Evolutionary conservation across 2,113 vertebrate species (phyloP).

Genomic region (Labrus mixtus): DNA sequence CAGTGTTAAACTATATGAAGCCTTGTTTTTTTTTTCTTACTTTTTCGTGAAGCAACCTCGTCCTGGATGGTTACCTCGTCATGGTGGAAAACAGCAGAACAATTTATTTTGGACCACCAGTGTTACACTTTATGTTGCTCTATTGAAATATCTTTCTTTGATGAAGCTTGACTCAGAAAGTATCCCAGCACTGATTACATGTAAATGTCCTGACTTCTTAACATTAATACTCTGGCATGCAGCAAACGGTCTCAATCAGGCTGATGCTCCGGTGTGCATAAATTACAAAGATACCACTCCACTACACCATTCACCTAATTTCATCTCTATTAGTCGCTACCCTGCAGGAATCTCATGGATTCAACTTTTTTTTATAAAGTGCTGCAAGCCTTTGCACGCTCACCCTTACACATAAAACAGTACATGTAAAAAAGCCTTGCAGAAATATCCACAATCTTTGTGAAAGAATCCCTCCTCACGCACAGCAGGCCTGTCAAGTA

Average conservation of each 20-base stretch:
- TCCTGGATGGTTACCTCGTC: no score
- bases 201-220: neutral
- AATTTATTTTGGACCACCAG: neutral
- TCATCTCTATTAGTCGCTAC: neutral
- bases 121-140: neutral
- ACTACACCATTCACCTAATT: neutral
- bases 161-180: neutral
- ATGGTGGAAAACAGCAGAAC: neutral
- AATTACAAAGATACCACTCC: neutral
- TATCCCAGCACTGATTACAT: neutral
- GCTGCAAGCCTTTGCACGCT: neutral
- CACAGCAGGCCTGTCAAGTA: slow-evolving; percentile 31
- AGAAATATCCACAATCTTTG: neutral
- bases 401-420: neutral
- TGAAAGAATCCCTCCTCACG: slow-evolving; percentile 3
- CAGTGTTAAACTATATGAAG: no score
- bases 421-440: neutral
- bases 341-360: neutral
- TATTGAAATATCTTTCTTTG: neutral
- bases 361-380: slow-evolving; percentile 10
- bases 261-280: neutral
- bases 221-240: neutral
- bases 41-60: no score
- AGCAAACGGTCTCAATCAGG: neutral
- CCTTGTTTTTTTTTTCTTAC: no score